These are phyloP conservation scores for Lutraria rhynchaena DNA, from an alignment of 1,140 invertebrate species.

Conservation along the genomic window DNA sequence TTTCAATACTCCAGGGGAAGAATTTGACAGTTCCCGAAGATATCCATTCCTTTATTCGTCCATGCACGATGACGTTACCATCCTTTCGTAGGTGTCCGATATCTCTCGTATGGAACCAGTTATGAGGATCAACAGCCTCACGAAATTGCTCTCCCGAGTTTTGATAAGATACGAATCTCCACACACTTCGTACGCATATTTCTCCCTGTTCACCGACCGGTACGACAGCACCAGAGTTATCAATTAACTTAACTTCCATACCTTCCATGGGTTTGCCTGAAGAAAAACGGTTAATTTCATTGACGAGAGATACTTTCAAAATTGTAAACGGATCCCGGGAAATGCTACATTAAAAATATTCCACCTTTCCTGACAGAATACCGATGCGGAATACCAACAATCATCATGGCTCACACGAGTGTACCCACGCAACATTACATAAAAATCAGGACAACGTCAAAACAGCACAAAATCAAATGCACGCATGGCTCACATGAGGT, in stretches of 20 bases:
- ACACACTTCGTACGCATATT: constrained; percentile 21
- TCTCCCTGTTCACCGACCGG: constrained; percentile 40
- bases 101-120: constrained; percentile 59
- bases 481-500: too few relatives aligned
- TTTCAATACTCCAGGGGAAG: constrained; percentile 52
- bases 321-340: too few relatives aligned
- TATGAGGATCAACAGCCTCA: constrained; percentile 28
- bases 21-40: constrained; percentile 38
- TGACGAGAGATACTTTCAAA: too few relatives aligned
- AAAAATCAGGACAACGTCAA: too few relatives aligned
- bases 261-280: constrained; percentile 45
- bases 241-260: constrained; percentile 57
- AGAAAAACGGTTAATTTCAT: too few relatives aligned
- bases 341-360: too few relatives aligned
- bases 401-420: too few relatives aligned
- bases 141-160: neutral
- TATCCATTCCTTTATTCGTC: constrained; percentile 37
- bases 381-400: too few relatives aligned
- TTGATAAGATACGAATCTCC: constrained; percentile 10
- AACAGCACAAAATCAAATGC: too few relatives aligned
- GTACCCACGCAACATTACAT: too few relatives aligned
- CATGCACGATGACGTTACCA: constrained; percentile 29
- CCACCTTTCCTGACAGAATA: too few relatives aligned
- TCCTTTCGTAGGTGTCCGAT: constrained; percentile 36
- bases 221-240: constrained; percentile 42